A percentile compares a stretch with the other conserved stretches of the same genome.
These are phyloP conservation scores for Andrena praecox DNA, from an alignment of 2,888 invertebrate species.

Conservation along the genomic window DNA sequence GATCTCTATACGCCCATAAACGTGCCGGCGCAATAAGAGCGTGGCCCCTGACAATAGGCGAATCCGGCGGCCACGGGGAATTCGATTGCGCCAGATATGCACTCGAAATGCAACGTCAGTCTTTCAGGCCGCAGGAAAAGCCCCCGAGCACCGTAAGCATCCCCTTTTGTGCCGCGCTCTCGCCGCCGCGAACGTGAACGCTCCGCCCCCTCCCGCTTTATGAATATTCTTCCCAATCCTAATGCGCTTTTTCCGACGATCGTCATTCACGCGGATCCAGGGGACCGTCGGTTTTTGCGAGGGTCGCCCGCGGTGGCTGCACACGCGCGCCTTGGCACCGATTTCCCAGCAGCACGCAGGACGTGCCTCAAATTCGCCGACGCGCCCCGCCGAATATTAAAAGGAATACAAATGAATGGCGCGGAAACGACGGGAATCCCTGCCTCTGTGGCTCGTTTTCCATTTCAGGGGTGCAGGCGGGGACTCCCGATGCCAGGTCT, in stretches of 20 bases:
- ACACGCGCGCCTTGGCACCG: conserved; percentile 43
- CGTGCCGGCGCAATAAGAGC: conserved; percentile 56
- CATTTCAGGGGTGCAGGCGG: background rate
- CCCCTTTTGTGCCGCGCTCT: conserved; percentile 39
- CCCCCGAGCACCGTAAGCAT: conserved; percentile 38
- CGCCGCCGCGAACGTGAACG: background rate
- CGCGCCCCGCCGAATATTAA: conserved; percentile 49
- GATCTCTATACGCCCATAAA: conserved; percentile 63
- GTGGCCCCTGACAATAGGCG: conserved; percentile 52
- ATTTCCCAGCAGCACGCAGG: conserved; percentile 16
- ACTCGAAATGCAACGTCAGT: conserved; percentile 62
- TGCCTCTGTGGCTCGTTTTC: background rate
- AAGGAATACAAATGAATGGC: conserved; percentile 47
- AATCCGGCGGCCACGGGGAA: conserved; percentile 61
- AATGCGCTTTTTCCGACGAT: conserved; percentile 56
- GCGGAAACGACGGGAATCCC: conserved; percentile 23
- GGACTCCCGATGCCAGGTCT: no score
- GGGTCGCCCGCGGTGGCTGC: background rate
- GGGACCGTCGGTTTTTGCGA: background rate
- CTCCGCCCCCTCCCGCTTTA: conserved; percentile 22
- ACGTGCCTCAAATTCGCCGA: conserved; percentile 51
- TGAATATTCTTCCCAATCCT: conserved; percentile 60
- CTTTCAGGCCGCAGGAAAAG: conserved; percentile 58
- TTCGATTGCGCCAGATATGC: conserved; percentile 59
- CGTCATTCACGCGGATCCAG: conserved; percentile 42